A percentile compares a stretch with the other conserved stretches of the same genome.
phyloP scores from a whole-genome alignment of 1,140 invertebrate genomes.

The Lepidurus packardi region DNA sequence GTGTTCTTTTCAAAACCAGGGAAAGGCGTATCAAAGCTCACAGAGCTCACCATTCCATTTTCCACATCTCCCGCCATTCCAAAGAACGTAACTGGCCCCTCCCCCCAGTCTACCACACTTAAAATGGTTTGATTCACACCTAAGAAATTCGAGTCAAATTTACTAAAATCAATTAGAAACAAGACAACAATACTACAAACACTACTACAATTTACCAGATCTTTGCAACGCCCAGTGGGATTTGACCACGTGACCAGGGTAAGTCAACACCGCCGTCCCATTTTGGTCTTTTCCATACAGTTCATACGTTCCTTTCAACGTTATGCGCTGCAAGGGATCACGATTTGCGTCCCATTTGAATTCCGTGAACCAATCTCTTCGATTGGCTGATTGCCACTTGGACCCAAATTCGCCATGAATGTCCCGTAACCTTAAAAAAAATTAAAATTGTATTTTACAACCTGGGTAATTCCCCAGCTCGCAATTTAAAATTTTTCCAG shows the following conservation, averaged over 20 bases:
- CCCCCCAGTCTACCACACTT: neutral
- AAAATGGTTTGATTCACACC: constrained; percentile 18
- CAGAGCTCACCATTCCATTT: neutral
- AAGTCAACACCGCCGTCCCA: constrained; percentile 57
- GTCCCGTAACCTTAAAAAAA: constrained; percentile 57
- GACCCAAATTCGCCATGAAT: constrained; percentile 54
- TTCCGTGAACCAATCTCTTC: constrained; percentile 59
- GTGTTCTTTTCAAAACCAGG: constrained; percentile 20
- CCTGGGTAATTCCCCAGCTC: neutral
- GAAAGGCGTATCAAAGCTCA: constrained; percentile 23
- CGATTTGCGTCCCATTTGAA: constrained; percentile 76
- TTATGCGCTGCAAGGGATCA: constrained; percentile 63
- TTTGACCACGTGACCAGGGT: constrained; percentile 59
- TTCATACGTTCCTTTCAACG: constrained; percentile 45
- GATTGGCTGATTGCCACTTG: constrained; percentile 50
- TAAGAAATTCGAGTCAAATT: neutral
- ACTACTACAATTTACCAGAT: neutral
- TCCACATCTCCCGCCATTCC: neutral
- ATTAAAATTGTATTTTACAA: constrained; percentile 26
- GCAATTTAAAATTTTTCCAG: neutral
- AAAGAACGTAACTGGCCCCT: neutral
- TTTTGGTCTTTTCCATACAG: constrained; percentile 54
- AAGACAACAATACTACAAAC: neutral
- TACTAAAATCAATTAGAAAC: neutral
- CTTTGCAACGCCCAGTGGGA: constrained; percentile 24